Evolutionary conservation across 1,140 invertebrate species (phyloP).

Genomic region (Vollenhovia emeryi): DNA sequence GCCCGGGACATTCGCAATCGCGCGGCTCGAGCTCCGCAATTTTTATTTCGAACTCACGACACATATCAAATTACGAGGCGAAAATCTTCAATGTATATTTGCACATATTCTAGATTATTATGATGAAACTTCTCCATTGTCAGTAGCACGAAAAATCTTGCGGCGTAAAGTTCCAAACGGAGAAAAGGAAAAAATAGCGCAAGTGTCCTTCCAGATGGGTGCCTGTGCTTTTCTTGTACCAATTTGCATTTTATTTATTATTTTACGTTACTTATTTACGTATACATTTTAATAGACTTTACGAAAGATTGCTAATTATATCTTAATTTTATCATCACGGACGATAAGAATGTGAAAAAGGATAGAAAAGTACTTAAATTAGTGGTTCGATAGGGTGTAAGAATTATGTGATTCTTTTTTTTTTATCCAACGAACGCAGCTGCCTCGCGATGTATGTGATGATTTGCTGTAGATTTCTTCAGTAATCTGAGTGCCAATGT

Average conservation of each 20-base stretch:
- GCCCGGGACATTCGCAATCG: neutral
- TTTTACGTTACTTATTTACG: slow-evolving; percentile 41
- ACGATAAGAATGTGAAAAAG: neutral
- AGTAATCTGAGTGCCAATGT: slow-evolving; percentile 73
- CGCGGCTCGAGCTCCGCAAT: neutral
- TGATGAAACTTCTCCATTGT: slow-evolving; percentile 9
- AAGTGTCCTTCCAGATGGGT: slow-evolving; percentile 56
- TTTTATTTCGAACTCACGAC: slow-evolving; percentile 21
- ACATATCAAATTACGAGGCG: slow-evolving; percentile 38
- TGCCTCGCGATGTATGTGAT: slow-evolving; percentile 66
- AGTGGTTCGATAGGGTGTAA: slow-evolving; percentile 40
- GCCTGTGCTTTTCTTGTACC: slow-evolving; percentile 31
- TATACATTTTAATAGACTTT: slow-evolving; percentile 29
- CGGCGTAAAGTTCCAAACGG: slow-evolving; percentile 23
- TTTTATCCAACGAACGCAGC: slow-evolving; percentile 57
- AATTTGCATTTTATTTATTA: slow-evolving; percentile 41
- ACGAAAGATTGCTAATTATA: slow-evolving; percentile 13
- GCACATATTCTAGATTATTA: slow-evolving; percentile 38
- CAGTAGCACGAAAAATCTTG: slow-evolving; percentile 36
- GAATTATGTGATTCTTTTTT: slow-evolving; percentile 53
- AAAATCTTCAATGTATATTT: slow-evolving; percentile 44
- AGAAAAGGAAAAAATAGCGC: slow-evolving; percentile 33
- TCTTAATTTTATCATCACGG: slow-evolving; percentile 14
- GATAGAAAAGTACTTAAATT: slow-evolving; percentile 63
- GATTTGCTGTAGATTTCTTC: slow-evolving; percentile 65